Conservation (phyloP, 2,888 invertebrate genomes). For the Dioctria linearis region DNA sequence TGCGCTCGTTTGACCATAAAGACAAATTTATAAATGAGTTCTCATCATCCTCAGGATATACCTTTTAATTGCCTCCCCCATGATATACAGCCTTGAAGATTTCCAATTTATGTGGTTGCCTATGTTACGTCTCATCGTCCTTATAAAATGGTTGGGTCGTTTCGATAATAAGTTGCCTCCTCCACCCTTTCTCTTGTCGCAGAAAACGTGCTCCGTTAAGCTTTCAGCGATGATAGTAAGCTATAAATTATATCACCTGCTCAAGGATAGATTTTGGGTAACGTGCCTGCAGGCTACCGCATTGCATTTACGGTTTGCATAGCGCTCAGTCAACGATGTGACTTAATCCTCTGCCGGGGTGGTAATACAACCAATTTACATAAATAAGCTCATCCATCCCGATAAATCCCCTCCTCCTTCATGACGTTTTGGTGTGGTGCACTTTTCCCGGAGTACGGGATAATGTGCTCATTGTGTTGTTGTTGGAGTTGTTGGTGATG, state of each 20-base stretch:
- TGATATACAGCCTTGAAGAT: neutral
- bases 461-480: neutral
- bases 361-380: slow-evolving; percentile 41
- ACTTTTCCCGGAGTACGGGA: neutral
- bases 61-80: slow-evolving; percentile 32
- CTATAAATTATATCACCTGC: slow-evolving; percentile 43
- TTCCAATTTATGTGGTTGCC: neutral
- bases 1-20: slow-evolving; percentile 16
- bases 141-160: too few relatives aligned
- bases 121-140: neutral
- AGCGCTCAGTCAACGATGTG: slow-evolving; percentile 24
- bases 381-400: slow-evolving; percentile 40
- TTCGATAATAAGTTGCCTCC: neutral
- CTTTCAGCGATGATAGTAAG: slow-evolving; percentile 25
- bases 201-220: neutral
- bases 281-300: slow-evolving; percentile 6
- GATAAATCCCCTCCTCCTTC: slow-evolving; percentile 15
- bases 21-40: slow-evolving; percentile 25
- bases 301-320: slow-evolving; percentile 42
- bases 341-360: slow-evolving; percentile 33
- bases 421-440: neutral
- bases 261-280: neutral
- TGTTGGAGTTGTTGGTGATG: neutral
- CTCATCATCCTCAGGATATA: slow-evolving; percentile 6
- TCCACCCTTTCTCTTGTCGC: neutral